Conservation (phyloP, 2,797 vertebrate genomes). For the Hirundo rustica region DNA sequence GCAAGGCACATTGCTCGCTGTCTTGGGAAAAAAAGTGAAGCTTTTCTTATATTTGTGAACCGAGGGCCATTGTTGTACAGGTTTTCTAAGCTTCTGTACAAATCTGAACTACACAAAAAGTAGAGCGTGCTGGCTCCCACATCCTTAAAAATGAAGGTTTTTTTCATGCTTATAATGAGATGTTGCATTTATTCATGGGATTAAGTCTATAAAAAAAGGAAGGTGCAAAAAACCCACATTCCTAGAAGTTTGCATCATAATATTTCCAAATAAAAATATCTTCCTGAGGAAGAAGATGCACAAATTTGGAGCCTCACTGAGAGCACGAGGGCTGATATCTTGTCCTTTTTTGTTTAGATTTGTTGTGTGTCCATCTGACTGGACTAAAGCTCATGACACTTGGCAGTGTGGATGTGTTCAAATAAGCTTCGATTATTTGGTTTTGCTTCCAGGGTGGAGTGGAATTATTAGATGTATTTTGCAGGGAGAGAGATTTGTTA, state of each 20-base stretch:
- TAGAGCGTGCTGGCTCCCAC: background rate
- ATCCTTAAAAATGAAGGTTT: conserved; percentile 29
- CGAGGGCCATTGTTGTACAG: background rate
- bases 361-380: background rate
- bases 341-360: background rate
- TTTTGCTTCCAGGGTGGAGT: background rate
- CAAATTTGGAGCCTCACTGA: background rate
- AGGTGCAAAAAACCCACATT: conserved; percentile 16
- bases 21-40: conserved; percentile 35
- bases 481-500: background rate
- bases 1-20: conserved; percentile 38
- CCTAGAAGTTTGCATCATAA: background rate
- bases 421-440: background rate
- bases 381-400: background rate
- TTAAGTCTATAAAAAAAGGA: conserved; percentile 26
- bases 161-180: conserved; percentile 40
- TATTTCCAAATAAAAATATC: background rate
- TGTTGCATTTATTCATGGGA: conserved; percentile 37
- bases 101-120: conserved; percentile 13
- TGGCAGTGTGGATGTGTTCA: background rate
- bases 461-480: background rate
- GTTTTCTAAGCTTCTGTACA: conserved; percentile 55
- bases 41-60: conserved; percentile 45
- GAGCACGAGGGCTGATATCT: background rate
- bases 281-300: background rate